Conservation (phyloP, 1,140 invertebrate species). For the Batillaria attramentaria region DNA sequence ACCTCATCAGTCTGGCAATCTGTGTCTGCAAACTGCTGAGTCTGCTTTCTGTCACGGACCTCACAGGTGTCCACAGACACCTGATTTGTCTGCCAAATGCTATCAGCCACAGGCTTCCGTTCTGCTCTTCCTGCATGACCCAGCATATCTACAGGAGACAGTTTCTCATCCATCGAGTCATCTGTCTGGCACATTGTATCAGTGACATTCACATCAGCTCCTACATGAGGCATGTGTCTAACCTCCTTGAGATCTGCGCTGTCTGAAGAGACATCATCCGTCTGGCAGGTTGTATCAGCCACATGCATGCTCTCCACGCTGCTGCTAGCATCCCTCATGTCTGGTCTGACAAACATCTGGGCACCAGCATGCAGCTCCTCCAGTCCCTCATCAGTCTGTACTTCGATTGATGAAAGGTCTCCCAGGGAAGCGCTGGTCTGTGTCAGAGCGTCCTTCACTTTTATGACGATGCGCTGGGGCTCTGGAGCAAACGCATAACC, state of each 20-base stretch:
- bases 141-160: not conserved
- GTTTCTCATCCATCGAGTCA: not conserved
- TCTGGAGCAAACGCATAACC: not conserved
- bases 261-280: slow-evolving; percentile 8
- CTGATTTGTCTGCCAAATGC: too few species aligned
- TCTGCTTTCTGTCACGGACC: not conserved
- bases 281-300: slow-evolving; percentile 20
- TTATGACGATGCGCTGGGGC: slow-evolving; percentile 18
- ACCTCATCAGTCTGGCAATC: slow-evolving; percentile 15
- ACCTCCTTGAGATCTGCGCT: not conserved
- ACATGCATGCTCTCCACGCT: slow-evolving; percentile 19
- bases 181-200: not conserved
- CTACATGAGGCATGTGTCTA: not conserved
- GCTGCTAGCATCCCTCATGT: not conserved
- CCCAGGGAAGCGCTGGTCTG: slow-evolving; percentile 53
- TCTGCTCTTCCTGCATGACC: not conserved
- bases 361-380: not conserved
- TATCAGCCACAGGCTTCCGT: slow-evolving; percentile 21
- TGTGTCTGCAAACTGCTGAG: slow-evolving; percentile 19
- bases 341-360: not conserved
- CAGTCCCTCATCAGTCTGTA: slow-evolving; percentile 47
- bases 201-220: not conserved
- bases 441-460: slow-evolving; percentile 40
- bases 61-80: not conserved
- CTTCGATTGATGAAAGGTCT: slow-evolving; percentile 39